Conservation (phyloP, 2,113 vertebrate species). For the Coptodon bakossiorum region DNA sequence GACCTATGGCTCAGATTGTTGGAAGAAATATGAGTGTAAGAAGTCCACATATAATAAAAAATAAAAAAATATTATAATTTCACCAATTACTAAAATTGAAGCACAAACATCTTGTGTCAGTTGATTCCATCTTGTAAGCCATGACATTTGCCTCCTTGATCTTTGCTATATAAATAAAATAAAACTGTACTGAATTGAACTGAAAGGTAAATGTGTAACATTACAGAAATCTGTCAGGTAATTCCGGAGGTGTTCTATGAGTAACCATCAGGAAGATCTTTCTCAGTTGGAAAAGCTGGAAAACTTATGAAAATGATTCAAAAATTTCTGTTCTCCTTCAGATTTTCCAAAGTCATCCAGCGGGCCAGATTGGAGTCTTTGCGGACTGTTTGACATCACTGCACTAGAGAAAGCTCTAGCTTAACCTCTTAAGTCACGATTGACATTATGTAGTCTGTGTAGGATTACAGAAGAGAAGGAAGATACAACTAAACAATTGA, state of each 20-base stretch:
- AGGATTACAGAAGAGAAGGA: neutral
- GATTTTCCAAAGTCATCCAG: neutral
- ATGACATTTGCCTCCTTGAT: neutral
- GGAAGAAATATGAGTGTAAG: neutral
- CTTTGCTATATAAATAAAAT: too few species aligned
- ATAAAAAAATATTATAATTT: fast-evolving
- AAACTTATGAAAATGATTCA: too few species aligned
- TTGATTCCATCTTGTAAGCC: neutral
- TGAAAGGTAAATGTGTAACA: too few species aligned
- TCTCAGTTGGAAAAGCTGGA: too few species aligned
- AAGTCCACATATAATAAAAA: neutral
- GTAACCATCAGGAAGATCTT: too few species aligned
- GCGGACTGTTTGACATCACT: neutral
- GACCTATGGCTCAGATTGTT: neutral
- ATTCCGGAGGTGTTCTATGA: too few species aligned
- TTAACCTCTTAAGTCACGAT: neutral
- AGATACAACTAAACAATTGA: neutral
- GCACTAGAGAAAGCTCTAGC: fast-evolving
- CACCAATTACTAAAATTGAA: neutral
- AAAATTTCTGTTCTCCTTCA: neutral
- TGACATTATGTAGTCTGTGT: neutral
- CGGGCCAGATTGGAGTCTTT: neutral
- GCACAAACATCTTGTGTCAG: neutral
- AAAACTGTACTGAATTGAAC: too few species aligned
- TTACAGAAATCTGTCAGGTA: too few species aligned